These are phyloP conservation scores for Cyphomyrus plagiostoma DNA, from an alignment of 2,113 vertebrate species.

Conservation along the genomic window DNA sequence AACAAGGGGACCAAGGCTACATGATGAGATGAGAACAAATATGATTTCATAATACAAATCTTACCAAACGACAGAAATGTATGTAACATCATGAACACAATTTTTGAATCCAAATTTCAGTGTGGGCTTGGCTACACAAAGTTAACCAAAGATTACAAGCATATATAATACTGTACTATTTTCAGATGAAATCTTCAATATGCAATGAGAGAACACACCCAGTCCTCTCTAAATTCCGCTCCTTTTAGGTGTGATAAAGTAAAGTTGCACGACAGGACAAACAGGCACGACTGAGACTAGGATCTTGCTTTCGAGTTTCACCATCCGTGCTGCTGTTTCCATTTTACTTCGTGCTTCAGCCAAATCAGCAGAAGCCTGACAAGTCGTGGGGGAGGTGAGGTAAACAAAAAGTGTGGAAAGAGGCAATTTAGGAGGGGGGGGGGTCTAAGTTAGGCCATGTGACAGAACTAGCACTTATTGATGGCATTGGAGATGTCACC, in stretches of 20 bases:
- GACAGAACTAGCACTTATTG: not conserved
- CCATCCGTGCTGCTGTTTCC: not conserved
- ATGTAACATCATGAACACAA: not conserved
- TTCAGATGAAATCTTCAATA: not conserved
- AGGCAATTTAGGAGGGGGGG: no score
- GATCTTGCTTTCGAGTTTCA: not conserved
- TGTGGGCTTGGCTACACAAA: not conserved
- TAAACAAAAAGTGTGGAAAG: not conserved
- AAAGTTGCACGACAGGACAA: not conserved
- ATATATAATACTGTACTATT: not conserved
- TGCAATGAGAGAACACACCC: not conserved
- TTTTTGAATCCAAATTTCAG: not conserved
- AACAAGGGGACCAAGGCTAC: constrained; percentile 26
- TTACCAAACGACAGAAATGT: not conserved
- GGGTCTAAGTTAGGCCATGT: not conserved
- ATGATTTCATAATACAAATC: not conserved
- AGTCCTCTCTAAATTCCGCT: not conserved
- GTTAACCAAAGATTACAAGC: not conserved
- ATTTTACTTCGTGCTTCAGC: not conserved
- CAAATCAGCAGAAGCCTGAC: not conserved
- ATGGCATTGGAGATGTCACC: not conserved
- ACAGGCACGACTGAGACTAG: not conserved
- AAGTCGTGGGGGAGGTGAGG: not conserved
- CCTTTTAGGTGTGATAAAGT: not conserved
- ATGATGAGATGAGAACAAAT: constrained; percentile 39